A percentile compares a stretch with the other conserved stretches of the same genome.
phyloP scores from a whole-genome alignment of 2,113 vertebrate species.

The Varanus salvator region DNA sequence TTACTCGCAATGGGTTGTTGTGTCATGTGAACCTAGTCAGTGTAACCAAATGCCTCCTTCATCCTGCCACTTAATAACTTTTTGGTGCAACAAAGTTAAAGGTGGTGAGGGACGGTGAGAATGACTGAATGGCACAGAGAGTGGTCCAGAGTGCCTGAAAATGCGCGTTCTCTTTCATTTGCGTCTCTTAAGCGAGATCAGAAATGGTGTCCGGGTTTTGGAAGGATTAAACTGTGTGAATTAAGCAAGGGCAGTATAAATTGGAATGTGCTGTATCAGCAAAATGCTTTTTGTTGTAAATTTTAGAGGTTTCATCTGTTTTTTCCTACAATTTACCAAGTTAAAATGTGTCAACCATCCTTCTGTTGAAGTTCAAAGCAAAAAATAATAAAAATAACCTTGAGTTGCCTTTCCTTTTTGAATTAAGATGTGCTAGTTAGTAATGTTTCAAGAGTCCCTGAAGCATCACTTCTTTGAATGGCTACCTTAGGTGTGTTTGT shows the following conservation, averaged over 20 bases:
- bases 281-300: neutral
- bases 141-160: neutral
- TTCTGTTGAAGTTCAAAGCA: neutral
- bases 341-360: neutral
- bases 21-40: too few relatives aligned
- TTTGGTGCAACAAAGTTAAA: neutral
- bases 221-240: neutral
- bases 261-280: slow-evolving; percentile 21
- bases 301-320: neutral
- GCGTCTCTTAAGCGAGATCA: neutral
- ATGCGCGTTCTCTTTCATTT: neutral
- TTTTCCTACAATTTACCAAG: rapidly evolving
- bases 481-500: too few relatives aligned
- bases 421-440: neutral
- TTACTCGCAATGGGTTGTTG: too few relatives aligned
- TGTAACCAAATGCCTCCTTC: neutral
- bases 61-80: neutral
- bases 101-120: neutral
- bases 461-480: neutral
- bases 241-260: neutral
- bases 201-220: neutral
- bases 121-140: neutral
- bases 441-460: neutral
- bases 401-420: neutral
- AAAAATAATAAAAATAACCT: slow-evolving; percentile 4